A percentile compares a stretch with the other conserved stretches of the same genome.
These are phyloP conservation scores for Drosophila nigritarsus DNA, from an alignment of 2,888 invertebrate genomes.

Conservation along the genomic window DNA sequence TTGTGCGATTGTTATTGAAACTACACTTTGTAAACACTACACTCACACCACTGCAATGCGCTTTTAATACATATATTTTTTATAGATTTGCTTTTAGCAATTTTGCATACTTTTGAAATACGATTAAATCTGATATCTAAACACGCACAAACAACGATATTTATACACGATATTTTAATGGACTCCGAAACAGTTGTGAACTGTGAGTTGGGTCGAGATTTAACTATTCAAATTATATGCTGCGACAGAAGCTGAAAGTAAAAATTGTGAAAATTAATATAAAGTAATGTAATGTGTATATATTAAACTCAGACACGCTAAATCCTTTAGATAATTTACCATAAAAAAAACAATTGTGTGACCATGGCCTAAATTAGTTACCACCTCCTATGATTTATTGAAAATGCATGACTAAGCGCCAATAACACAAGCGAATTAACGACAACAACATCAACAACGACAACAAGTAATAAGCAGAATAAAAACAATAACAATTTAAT, in stretches of 20 bases:
- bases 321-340: conserved; percentile 29
- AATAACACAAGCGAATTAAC: conserved; percentile 49
- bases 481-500: conserved; percentile 37
- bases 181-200: conserved; percentile 39
- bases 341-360: conserved; percentile 15
- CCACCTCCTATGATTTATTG: conserved; percentile 52
- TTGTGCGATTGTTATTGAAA: conserved; percentile 9
- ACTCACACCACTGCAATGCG: conserved; percentile 19
- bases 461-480: conserved; percentile 9
- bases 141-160: conserved; percentile 19
- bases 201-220: conserved; percentile 7
- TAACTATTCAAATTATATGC: conserved; percentile 19
- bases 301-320: conserved; percentile 8
- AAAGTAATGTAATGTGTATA: background rate
- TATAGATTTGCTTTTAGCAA: conserved; percentile 9
- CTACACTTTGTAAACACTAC: conserved; percentile 7
- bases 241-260: conserved; percentile 45
- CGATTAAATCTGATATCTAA: conserved; percentile 21
- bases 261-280: conserved; percentile 9
- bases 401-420: conserved; percentile 61
- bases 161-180: conserved; percentile 31
- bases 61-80: conserved; percentile 1
- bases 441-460: conserved; percentile 18
- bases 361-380: conserved; percentile 42
- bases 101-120: conserved; percentile 7